Evolutionary conservation across 2,113 vertebrate genomes (phyloP), one percentile per base, ranked within the genome.

Genomic region (Chauna torquata): DNA sequence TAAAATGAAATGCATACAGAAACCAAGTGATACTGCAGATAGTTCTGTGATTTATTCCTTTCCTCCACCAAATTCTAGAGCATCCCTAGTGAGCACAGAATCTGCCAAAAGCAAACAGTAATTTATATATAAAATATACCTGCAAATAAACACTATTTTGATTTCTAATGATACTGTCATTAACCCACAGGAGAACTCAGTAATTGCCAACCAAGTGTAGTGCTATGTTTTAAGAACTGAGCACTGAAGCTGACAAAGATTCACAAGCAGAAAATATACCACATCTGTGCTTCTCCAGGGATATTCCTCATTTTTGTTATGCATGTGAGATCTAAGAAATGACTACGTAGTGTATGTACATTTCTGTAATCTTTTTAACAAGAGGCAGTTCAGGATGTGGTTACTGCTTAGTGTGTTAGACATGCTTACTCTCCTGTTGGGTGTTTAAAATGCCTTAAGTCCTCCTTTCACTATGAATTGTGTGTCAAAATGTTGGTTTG

Each of bases 401-500:
- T 88, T 93, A 92, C 72, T 87, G 49, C 52, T 77, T 83, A 47
- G 54, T 27, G 66, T 62, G 38, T 88, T 82, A 88, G 71, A 72
- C n/a, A 69, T 30, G 38, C 86, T 96, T 94, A 88, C 49, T 89
- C 74, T 94, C 66, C 82, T 82, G 20, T 86, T 66, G 52, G n/a
- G 78, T 59, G 84, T 93, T 92, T 91, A 71, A 87, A 92, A 93
- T 88, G 58, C 71, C 62, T 78, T 24, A 76, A 96, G 61, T 82
- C 58, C 45, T 90, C 82, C 74, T 95, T 97, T 96, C 82, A 42
- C 42, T 69, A 40, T 49, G 54, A 79, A 64, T 58, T 90, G 20
- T 50, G 23, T 57, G 71, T 92, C 80, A 91, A 83, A 96, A 80
- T 86, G 50, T 95, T 94, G 94, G 86, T 87, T 95, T 77, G 70